These are phyloP conservation scores for Stomorhina lunata DNA, from an alignment of 2,888 invertebrate species.

Conservation along the genomic window DNA sequence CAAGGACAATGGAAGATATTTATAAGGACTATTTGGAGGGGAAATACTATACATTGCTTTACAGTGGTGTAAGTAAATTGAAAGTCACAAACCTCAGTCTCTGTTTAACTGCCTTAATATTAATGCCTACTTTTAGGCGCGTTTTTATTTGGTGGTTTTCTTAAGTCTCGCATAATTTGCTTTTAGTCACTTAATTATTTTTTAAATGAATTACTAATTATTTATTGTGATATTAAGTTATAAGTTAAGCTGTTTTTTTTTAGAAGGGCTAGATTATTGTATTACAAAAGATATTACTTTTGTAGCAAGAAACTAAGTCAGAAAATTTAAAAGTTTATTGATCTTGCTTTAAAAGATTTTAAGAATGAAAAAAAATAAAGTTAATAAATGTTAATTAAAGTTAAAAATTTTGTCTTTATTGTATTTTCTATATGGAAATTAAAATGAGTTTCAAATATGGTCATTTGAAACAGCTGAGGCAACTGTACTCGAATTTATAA, in stretches of 20 bases:
- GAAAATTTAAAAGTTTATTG: not conserved
- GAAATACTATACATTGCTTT: conserved; percentile 69
- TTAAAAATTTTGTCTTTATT: too few relatives aligned
- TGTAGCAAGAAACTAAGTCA: conserved; percentile 22
- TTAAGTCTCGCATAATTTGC: not conserved
- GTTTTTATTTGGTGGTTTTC: conserved; percentile 1
- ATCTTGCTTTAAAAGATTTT: conserved; percentile 21
- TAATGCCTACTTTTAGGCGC: conserved; percentile 9
- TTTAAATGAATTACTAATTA: conserved; percentile 50
- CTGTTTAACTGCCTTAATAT: not conserved
- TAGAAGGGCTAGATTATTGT: conserved; percentile 9
- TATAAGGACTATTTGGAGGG: conserved; percentile 73
- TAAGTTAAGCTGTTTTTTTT: conserved; percentile 51
- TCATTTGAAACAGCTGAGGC: not conserved
- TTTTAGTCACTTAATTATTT: conserved; percentile 48
- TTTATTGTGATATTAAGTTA: conserved; percentile 68
- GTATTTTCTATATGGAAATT: too few relatives aligned
- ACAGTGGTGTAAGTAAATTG: conserved; percentile 12
- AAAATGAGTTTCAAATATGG: not conserved
- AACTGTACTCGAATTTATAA: not conserved
- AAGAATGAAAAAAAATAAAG: not conserved
- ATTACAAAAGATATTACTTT: not conserved
- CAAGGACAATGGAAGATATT: conserved; percentile 76
- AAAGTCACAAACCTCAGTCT: not conserved
- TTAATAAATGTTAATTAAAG: not conserved